Evolutionary conservation across 1,140 invertebrate species (phyloP).

Genomic region (Carposina sasakii): DNA sequence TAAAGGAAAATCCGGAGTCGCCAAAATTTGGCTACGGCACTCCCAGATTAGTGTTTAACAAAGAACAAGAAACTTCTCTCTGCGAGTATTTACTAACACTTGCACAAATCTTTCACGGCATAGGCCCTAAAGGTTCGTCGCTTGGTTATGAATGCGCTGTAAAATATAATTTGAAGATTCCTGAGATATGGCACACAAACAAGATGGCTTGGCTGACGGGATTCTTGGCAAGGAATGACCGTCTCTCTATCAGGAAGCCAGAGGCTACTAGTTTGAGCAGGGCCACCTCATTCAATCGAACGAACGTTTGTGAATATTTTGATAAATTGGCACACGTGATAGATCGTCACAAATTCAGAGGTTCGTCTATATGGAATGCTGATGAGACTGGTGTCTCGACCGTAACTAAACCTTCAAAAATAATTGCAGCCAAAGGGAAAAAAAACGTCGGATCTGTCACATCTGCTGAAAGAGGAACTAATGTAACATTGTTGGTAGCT

Average conservation of each 20-base stretch:
- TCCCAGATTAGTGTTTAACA: too few species aligned
- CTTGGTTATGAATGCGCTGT: too few species aligned
- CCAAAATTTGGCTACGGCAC: too few species aligned
- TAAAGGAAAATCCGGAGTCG: too few species aligned
- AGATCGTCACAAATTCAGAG: not conserved
- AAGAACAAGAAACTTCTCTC: too few species aligned
- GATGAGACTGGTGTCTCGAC: not conserved
- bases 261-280: not conserved
- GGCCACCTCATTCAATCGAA: not conserved
- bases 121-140: conserved; percentile 10
- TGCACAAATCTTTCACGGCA: conserved; percentile 19
- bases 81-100: too few species aligned
- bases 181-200: too few species aligned
- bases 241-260: not conserved
- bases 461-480: not conserved
- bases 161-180: too few species aligned
- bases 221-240: not conserved
- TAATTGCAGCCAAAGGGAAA: not conserved
- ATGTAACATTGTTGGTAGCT: not conserved
- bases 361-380: not conserved
- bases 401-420: not conserved
- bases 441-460: not conserved
- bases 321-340: not conserved
- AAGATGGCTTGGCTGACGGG: not conserved
- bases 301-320: not conserved